Evolutionary conservation across 2,888 invertebrate genomes (phyloP), one percentile per base, ranked within the genome.

Genomic region (Lasioglossum leucozonium): DNA sequence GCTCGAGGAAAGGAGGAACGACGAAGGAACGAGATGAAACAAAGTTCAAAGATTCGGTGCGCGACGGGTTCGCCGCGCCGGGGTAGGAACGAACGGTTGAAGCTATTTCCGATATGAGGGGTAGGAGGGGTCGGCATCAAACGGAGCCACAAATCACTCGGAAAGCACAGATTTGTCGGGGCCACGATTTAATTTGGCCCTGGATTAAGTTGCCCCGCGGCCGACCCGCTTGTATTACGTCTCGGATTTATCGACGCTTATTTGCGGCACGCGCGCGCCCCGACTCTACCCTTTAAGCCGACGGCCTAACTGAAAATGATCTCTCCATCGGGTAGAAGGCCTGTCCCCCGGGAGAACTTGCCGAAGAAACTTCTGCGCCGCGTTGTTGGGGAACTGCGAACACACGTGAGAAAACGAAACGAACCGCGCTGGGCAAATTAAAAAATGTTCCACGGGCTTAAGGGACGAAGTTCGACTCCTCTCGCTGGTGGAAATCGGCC

Each of bases 141-240:
- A 90, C 87, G 90, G 77, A 87, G 75, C 79, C 88, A 90, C 89
- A 89, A 89, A 91, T 92, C 91, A 92, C 84, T 87, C 83, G 85
- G 87, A 86, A 87, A 87, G 89, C 88, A 85, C 80, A 89, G 91
- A 92, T 92, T 91, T 91, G 90, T 92, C 91, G 85, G 81, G 77
- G 77, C 79, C 81, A 77, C 81, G 82, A 89, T 90, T 90, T 90
- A 86, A 89, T 90, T 89, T 90, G 86, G 80, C 84, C 85, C 72
- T 42, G 87, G 87, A 90, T 90, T 90, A 90, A 87, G 87, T 86
- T 86, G 85, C 83, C 84, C 75, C 82, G 79, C 81, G 82, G 82
- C 65, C 83, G 69, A 76, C 71, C 71, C 65, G 76, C 76, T 87
- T 85, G 79, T 83, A 84, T 85, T 79, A 75, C 83, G 82, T 80